phyloP scores from a whole-genome alignment of 2,113 vertebrate genomes.

The Bos indicus region DNA sequence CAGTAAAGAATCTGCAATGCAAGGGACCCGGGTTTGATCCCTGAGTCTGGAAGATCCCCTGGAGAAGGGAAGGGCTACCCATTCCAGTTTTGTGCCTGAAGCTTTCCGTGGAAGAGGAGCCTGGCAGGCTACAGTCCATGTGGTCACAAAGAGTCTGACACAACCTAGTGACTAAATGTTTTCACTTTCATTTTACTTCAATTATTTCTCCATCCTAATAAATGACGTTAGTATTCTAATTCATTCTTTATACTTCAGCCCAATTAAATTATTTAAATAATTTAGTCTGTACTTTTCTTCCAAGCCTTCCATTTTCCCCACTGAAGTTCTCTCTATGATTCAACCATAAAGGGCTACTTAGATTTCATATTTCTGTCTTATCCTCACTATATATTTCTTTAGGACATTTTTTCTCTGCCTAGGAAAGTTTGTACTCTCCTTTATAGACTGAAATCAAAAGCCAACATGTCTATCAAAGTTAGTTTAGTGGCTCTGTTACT shows the following conservation, averaged over 20 bases:
- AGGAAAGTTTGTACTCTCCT: background rate
- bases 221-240: background rate
- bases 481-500: background rate
- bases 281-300: background rate
- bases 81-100: background rate
- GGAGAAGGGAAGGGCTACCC: background rate
- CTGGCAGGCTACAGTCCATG: background rate
- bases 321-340: background rate
- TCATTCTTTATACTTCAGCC: background rate
- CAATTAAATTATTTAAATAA: slow-evolving; percentile 4
- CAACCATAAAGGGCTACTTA: background rate
- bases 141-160: background rate
- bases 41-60: background rate
- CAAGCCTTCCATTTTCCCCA: background rate
- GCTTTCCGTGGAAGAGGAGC: background rate
- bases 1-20: background rate
- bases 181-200: background rate
- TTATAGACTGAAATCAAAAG: background rate
- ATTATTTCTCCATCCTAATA: background rate
- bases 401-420: background rate
- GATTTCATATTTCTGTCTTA: background rate
- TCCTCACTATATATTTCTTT: background rate
- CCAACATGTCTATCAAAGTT: background rate
- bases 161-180: background rate
- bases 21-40: background rate